Evolutionary conservation across 2,888 invertebrate species (phyloP).

Genomic region (Tenthredo livida): DNA sequence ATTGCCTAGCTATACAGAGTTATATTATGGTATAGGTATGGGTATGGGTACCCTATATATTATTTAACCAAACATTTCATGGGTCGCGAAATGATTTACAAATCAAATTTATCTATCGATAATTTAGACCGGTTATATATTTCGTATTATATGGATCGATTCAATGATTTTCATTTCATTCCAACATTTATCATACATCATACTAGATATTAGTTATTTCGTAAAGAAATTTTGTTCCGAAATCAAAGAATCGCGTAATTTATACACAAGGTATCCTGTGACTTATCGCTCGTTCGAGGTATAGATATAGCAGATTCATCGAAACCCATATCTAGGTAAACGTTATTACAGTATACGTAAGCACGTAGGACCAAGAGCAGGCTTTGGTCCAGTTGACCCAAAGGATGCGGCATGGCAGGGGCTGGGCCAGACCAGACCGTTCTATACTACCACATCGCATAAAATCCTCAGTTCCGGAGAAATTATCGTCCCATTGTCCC

Average conservation of each 20-base stretch:
- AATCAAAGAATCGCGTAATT: not conserved
- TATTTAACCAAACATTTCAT: not conserved
- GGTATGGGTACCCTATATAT: not conserved
- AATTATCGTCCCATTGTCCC: slow-evolving; percentile 47
- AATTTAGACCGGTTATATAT: too few species aligned
- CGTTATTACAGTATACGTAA: slow-evolving; percentile 18
- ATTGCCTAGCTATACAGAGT: not conserved
- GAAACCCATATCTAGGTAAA: not conserved
- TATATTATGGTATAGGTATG: not conserved
- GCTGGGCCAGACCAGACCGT: not conserved
- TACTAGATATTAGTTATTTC: too few species aligned
- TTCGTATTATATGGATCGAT: too few species aligned
- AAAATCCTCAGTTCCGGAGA: slow-evolving; percentile 28
- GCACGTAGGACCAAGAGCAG: slow-evolving; percentile 1
- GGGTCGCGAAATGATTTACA: too few species aligned
- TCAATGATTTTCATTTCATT: too few species aligned
- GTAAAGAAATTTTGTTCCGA: too few species aligned
- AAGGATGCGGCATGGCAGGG: not conserved
- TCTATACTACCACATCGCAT: slow-evolving; percentile 19
- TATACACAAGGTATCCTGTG: not conserved
- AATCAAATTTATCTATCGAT: too few species aligned
- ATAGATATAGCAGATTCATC: not conserved
- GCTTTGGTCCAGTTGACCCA: slow-evolving; percentile 37
- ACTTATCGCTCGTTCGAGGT: not conserved
- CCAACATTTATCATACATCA: too few species aligned